Conservation (phyloP, 1,140 invertebrate genomes). For the Orchestia grillus region DNA sequence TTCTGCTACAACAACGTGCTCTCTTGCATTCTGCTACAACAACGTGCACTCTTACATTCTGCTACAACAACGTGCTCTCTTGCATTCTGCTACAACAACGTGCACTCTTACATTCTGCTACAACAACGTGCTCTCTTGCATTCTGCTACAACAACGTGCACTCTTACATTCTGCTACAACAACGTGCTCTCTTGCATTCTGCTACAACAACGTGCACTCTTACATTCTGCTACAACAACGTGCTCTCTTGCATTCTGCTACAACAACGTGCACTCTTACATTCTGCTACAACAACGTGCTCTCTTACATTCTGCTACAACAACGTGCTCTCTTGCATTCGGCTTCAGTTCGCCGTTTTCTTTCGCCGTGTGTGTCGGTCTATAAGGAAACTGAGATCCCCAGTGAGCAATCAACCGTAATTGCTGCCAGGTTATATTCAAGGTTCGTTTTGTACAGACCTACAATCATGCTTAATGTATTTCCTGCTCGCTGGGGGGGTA, state of each 20-base stretch:
- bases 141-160: background rate
- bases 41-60: background rate
- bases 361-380: background rate
- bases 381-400: background rate
- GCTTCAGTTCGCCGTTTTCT: background rate
- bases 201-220: background rate
- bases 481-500: background rate
- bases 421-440: background rate
- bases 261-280: background rate
- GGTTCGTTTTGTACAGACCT: background rate
- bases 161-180: background rate
- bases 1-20: background rate
- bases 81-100: background rate
- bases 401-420: background rate
- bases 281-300: background rate
- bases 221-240: background rate
- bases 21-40: no score
- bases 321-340: background rate
- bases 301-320: background rate
- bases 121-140: no score
- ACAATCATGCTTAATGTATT: background rate
- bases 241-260: background rate
- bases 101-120: background rate
- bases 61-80: background rate
- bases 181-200: background rate